Base-by-base conservation (phyloP, 2,797 vertebrate genomes). In the Etheostoma perlongum region DNA sequence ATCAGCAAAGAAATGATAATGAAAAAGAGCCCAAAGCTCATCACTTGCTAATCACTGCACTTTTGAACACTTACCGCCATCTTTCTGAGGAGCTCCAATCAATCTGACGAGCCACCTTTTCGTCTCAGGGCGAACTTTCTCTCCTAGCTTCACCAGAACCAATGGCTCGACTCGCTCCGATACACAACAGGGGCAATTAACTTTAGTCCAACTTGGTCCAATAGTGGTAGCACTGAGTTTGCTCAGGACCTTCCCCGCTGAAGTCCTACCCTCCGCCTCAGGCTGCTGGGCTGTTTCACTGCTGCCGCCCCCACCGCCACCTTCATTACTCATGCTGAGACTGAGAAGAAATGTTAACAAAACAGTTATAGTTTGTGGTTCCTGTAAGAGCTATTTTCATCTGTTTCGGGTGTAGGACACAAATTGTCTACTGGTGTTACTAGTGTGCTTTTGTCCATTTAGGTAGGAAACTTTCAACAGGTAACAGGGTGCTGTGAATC, bases 71-170 rank as follows among this genome's bases (percentile, higher is more conserved):
- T 91, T 69, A 95, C 95, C 95, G 90, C 95, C 95, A 44, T 95
- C 90, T 52, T 89, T 92, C 59, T 91, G 86, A 12, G 94, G 67
- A 8, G 92, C 66, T 36, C 87, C 93, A 1, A 96, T 93, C 58
- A 94, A 55, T 42, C 57, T 91, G 79, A 95, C 91, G 81, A 96
- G 88, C 95, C 95, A 96, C 64, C 92, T 90, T 82, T 95, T 96
- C 1, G 95, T 96, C 84, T 92, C 91, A 0, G 93, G 91, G 27
- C 89, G 84, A 52, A 95, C 84, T 0, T 90, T 87, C 12, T 79
- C 79, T 7, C 92, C 87, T 0, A 96, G 92, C 75, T 94, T 93
- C 69, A 96, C 89, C 80, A 96, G 72, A 23, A 95, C 93, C 79
- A 96, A 30, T 0, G 95, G 95, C 78, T 95, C 94, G 0, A 96